Base-by-base conservation (phyloP, 2,797 vertebrate genomes). In the Adelosebastes latens region DNA sequence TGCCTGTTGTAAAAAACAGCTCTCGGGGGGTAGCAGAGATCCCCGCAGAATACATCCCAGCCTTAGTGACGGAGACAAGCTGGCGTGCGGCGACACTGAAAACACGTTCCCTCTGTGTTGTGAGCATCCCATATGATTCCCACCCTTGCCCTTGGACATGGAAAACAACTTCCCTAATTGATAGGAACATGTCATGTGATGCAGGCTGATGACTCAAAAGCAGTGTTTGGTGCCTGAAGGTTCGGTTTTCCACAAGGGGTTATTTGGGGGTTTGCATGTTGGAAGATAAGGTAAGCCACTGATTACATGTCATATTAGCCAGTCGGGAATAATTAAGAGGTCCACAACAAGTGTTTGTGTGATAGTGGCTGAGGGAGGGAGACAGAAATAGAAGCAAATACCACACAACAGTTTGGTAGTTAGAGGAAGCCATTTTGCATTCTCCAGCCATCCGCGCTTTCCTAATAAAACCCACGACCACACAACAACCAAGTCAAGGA, bases 101-200 rank as follows among this genome's bases (percentile, higher is more conserved):
- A 87, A 82, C 68, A 82, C 64, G 64, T 65, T 89, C 79, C 60
- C 86, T 72, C 39, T 72, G 84, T 86, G 88, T 75, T 80, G 36
- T 4, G 34, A 46, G 82, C 75, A 88, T 90, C 86, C 88, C 86
- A 84, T 61, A 83, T 66, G 82, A 90, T 84, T 92, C 88, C 85
- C 53, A 62, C 36, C 52, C 60, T 79, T 77, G 81, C 80, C 88
- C 66, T 80, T 34, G 49, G 87, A 81, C 68, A 72, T 78, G 90
- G 87, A 91, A 92, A 92, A 90, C 83, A 92, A 88, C 84, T 73
- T 87, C 66, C 31, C 60, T 90, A 92, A 89, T 86, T 90, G 87
- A 88, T 77, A 81, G 82, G 78, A 83, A 75, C 49, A 36, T 52
- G 55, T 72, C 74, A 65, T 31, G 60, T 82, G 82, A 85, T 63